Conservation (phyloP, 2,797 vertebrate species). For the Myoxocephalus aenaeus region DNA sequence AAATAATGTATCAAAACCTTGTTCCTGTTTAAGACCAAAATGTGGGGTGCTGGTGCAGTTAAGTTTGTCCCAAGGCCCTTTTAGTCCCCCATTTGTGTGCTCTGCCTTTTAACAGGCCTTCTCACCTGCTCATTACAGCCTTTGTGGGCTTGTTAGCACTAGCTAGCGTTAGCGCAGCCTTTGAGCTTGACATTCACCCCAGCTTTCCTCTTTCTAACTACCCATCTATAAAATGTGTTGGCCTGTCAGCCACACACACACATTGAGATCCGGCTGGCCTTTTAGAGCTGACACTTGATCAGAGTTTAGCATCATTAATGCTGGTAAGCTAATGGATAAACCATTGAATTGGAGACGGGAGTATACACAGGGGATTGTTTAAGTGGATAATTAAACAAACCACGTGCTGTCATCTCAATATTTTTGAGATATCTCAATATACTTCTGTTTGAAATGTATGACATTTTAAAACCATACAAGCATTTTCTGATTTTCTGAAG, state of each 20-base stretch:
- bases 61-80: constrained; percentile 49
- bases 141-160: constrained; percentile 65
- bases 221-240: constrained; percentile 51
- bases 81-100: constrained; percentile 46
- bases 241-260: constrained; percentile 42
- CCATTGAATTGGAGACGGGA: constrained; percentile 18
- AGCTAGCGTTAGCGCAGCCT: constrained; percentile 61
- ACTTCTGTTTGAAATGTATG: constrained; percentile 8
- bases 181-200: constrained; percentile 58
- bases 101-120: constrained; percentile 63
- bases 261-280: constrained; percentile 28
- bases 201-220: constrained; percentile 53
- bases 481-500: background rate
- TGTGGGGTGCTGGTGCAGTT: constrained; percentile 27
- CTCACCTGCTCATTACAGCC: constrained; percentile 79
- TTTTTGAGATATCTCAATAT: background rate
- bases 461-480: background rate
- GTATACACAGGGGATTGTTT: background rate
- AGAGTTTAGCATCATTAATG: constrained; percentile 38
- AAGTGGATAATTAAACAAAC: constrained; percentile 19
- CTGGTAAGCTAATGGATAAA: constrained; percentile 35
- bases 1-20: background rate
- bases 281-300: constrained; percentile 30
- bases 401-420: background rate
- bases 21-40: constrained; percentile 26